phyloP scores from a whole-genome alignment of 1,140 invertebrate genomes.

The Anastatus disparis region DNA sequence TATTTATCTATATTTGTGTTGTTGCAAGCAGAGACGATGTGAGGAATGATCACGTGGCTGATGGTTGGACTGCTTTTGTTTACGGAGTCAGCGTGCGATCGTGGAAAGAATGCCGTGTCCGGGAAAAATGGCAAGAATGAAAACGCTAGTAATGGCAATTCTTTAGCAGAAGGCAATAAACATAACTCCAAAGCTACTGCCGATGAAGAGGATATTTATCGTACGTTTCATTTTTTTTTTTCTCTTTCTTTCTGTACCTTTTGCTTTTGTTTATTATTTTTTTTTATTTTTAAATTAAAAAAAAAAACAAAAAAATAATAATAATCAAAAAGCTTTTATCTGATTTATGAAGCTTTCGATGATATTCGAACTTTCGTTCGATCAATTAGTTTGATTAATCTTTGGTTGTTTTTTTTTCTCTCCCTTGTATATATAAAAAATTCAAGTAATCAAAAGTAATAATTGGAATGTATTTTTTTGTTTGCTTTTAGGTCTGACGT shows the following conservation, averaged over 20 bases:
- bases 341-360: too few relatives aligned
- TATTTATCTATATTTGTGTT: constrained; percentile 27
- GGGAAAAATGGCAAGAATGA: constrained; percentile 56
- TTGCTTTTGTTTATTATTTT: not conserved
- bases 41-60: constrained; percentile 68
- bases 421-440: too few relatives aligned
- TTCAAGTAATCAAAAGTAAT: too few relatives aligned
- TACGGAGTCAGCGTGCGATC: constrained; percentile 64
- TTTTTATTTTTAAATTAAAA: too few relatives aligned
- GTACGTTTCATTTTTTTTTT: constrained; percentile 54
- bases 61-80: constrained; percentile 67
- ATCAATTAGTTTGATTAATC: too few relatives aligned
- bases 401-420: too few relatives aligned
- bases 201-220: constrained; percentile 65
- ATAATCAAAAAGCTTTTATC: too few relatives aligned
- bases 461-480: not conserved
- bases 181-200: constrained; percentile 35
- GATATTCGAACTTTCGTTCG: too few relatives aligned
- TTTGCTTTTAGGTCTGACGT: constrained; percentile 67
- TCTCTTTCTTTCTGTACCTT: too few relatives aligned
- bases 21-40: constrained; percentile 66
- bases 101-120: constrained; percentile 59
- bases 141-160: constrained; percentile 48
- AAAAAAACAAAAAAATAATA: too few relatives aligned
- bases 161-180: constrained; percentile 19